These are phyloP conservation scores for Crypturellus undulatus DNA, from an alignment of 2,113 vertebrate species.

Conservation along the genomic window DNA sequence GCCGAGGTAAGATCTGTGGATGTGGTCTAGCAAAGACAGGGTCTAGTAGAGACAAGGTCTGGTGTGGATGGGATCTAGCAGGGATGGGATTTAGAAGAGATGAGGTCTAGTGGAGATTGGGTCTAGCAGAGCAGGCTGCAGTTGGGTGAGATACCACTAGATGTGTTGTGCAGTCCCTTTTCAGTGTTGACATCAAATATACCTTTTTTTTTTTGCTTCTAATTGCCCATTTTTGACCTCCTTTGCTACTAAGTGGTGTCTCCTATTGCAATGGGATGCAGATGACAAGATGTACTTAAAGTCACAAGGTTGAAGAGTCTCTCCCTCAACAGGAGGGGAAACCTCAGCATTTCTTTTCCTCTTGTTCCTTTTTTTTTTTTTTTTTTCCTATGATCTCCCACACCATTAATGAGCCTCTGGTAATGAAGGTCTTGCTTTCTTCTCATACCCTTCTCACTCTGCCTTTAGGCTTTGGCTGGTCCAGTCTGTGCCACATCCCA, in stretches of 20 bases:
- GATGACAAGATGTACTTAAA: background rate
- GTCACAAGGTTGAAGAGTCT: background rate
- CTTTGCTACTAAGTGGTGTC: background rate
- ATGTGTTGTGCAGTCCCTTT: background rate
- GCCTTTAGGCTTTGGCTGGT: background rate
- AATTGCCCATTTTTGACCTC: background rate
- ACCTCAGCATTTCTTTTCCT: background rate
- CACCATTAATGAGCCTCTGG: background rate
- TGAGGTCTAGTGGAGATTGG: background rate
- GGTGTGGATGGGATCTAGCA: background rate
- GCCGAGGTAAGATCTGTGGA: too few relatives aligned
- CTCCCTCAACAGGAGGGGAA: background rate
- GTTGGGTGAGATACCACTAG: background rate
- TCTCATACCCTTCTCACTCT: background rate
- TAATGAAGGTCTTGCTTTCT: background rate
- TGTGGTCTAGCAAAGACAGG: too few relatives aligned
- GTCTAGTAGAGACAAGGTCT: too few relatives aligned
- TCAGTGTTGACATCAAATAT: background rate
- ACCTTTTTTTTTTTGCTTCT: background rate
- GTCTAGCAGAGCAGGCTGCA: too few relatives aligned
- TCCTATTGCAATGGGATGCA: background rate
- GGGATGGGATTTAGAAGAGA: background rate
- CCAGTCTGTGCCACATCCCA: accelerated
- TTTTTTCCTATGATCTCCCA: background rate
- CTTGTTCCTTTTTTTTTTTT: background rate